phyloP scores from a whole-genome alignment of 2,113 vertebrate species.

The Erythrocercus mccallii region DNA sequence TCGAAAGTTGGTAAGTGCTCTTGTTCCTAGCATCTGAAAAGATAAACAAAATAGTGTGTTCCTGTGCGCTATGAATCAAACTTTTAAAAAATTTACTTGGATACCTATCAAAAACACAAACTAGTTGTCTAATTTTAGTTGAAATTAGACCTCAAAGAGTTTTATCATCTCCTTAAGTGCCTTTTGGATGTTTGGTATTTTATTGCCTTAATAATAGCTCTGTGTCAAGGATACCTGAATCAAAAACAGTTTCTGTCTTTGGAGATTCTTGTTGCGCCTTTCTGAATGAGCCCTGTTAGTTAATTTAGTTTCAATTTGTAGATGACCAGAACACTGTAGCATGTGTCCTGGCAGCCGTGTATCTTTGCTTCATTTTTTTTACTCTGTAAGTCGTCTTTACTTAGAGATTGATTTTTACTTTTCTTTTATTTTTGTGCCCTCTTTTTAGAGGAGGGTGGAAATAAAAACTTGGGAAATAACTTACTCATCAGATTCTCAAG shows the following conservation, averaged over 20 bases:
- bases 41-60: neutral
- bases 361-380: neutral
- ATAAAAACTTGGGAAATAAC: neutral
- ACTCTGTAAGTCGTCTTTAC: neutral
- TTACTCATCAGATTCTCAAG: neutral
- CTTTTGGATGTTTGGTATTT: neutral
- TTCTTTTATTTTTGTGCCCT: neutral
- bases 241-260: neutral
- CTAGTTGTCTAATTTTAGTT: neutral
- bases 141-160: neutral
- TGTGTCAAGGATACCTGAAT: neutral
- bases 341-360: neutral
- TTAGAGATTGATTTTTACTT: neutral
- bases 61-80: neutral
- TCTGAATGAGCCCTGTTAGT: neutral
- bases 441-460: neutral
- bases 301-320: neutral
- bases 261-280: neutral
- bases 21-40: neutral
- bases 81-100: neutral
- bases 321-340: neutral
- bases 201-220: neutral
- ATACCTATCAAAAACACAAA: neutral
- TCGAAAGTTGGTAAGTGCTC: slow-evolving; percentile 85
- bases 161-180: neutral